Percentiles rank a stretch among this genome's conserved stretches.
These are phyloP conservation scores for Sebastes diaconus DNA, from an alignment of 2,797 vertebrate species.

Conservation along the genomic window DNA sequence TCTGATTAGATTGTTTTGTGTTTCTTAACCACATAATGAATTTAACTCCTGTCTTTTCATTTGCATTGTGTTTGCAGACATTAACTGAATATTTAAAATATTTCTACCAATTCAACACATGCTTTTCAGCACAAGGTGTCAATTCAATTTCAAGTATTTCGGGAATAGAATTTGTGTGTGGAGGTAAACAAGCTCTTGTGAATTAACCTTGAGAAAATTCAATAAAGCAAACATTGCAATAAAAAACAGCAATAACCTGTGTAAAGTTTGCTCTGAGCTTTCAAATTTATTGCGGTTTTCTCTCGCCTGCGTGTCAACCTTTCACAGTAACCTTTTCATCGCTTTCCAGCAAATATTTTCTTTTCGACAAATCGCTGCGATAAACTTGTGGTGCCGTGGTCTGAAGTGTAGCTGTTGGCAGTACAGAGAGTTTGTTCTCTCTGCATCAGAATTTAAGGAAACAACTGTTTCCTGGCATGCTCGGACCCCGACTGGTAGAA, in stretches of 20 bases:
- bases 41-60: not conserved
- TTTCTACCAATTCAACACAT: constrained; percentile 7
- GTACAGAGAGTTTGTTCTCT: constrained; percentile 14
- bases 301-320: not conserved
- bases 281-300: not conserved
- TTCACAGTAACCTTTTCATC: constrained; percentile 47
- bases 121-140: constrained; percentile 13
- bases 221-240: constrained; percentile 19
- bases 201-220: constrained; percentile 51
- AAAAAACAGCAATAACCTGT: constrained; percentile 30
- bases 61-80: not conserved
- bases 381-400: constrained; percentile 41
- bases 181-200: constrained; percentile 33
- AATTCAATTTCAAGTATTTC: constrained; percentile 17
- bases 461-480: constrained; percentile 74
- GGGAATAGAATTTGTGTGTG: not conserved
- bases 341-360: constrained; percentile 52
- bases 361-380: constrained; percentile 36
- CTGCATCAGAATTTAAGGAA: constrained; percentile 67
- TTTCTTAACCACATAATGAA: not conserved
- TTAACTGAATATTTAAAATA: not conserved
- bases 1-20: not conserved
- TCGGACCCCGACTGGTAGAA: constrained; percentile 7
- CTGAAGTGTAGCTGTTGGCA: constrained; percentile 56
- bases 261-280: constrained; percentile 18